phyloP scores from a whole-genome alignment of 2,797 vertebrate species.

The Galagoides demidoff region DNA sequence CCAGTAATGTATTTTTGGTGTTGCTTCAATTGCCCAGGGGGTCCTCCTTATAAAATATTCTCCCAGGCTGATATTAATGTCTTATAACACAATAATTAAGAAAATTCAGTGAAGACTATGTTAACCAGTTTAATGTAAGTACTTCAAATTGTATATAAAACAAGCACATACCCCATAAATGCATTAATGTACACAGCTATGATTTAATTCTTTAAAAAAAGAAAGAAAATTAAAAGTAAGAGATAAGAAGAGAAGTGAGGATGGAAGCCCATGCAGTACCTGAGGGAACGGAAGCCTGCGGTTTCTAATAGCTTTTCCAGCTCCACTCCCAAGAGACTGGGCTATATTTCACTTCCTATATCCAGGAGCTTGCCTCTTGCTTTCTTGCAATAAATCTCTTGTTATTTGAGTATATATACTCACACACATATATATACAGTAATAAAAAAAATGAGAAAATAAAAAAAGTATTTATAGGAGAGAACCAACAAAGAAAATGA shows the following conservation, averaged over 20 bases:
- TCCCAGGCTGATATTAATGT: too few species aligned
- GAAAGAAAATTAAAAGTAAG: not conserved
- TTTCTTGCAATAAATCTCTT: not conserved
- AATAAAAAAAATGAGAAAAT: not conserved
- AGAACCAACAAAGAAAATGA: not conserved
- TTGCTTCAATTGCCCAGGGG: too few species aligned
- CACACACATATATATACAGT: too few species aligned
- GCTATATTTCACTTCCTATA: not conserved
- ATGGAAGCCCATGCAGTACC: not conserved
- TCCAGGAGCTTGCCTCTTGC: not conserved
- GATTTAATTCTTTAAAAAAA: too few species aligned
- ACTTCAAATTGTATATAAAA: too few species aligned
- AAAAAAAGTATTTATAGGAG: not conserved
- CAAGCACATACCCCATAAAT: too few species aligned
- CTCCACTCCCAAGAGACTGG: not conserved
- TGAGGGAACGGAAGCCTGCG: not conserved
- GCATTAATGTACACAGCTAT: too few species aligned
- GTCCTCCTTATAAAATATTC: too few species aligned
- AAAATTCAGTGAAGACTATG: too few species aligned
- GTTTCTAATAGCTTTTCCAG: not conserved
- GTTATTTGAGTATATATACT: not conserved
- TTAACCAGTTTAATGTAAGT: too few species aligned
- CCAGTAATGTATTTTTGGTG: too few species aligned
- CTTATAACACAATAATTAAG: too few species aligned
- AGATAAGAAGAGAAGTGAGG: not conserved